Percentiles rank a stretch among this genome's conserved stretches.
phyloP scores from a whole-genome alignment of 2,888 invertebrate genomes.

The Euplexia lucipara region DNA sequence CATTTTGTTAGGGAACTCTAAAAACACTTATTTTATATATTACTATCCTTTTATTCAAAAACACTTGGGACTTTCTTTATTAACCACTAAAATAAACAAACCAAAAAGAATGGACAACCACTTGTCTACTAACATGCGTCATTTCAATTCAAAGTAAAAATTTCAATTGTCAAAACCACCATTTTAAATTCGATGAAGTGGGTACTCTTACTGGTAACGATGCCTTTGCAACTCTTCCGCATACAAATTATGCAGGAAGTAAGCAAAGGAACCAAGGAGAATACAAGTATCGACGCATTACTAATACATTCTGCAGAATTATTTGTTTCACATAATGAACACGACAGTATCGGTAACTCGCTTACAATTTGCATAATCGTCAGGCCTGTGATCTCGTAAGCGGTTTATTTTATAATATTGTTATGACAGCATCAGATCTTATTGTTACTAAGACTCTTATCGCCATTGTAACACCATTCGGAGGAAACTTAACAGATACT shows the following conservation, averaged over 20 bases:
- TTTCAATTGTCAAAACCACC: constrained; percentile 46
- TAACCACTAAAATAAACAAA: not conserved
- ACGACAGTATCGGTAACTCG: constrained; percentile 23
- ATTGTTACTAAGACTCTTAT: not conserved
- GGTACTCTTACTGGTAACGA: constrained; percentile 64
- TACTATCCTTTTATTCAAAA: constrained; percentile 9
- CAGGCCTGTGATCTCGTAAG: constrained; percentile 22
- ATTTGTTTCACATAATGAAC: constrained; percentile 52
- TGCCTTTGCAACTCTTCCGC: constrained; percentile 71
- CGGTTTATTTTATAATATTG: constrained; percentile 27
- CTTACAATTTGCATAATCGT: constrained; percentile 42
- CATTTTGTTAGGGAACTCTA: too few relatives aligned
- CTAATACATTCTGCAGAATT: constrained; percentile 59
- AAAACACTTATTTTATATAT: constrained; percentile 1
- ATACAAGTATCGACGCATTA: constrained; percentile 66
- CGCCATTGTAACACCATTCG: not conserved
- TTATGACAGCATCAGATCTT: not conserved
- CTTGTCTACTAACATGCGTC: constrained; percentile 21
- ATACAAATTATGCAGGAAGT: constrained; percentile 74
- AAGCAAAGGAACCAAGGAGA: constrained; percentile 66
- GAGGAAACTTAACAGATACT: not conserved
- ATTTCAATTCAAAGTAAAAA: constrained; percentile 38
- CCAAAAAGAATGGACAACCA: constrained; percentile 16
- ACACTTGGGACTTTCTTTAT: not conserved
- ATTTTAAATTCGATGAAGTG: constrained; percentile 50